Conservation (phyloP, 2,797 vertebrate species). For the Chelon auratus region DNA sequence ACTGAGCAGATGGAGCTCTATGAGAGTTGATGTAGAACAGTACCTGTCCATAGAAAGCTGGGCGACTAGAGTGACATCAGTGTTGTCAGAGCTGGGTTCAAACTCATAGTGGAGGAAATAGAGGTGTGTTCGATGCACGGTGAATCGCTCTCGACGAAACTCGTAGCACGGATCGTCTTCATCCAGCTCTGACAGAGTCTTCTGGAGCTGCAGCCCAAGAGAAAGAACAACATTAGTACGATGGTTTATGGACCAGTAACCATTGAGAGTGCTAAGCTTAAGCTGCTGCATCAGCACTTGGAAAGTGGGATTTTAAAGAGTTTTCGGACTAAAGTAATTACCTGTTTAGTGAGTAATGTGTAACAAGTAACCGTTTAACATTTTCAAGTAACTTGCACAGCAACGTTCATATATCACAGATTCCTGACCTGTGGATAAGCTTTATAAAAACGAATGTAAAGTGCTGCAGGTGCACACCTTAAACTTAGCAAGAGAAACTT, state of each 20-base stretch:
- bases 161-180: slow-evolving; percentile 98
- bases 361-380: no score
- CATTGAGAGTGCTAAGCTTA: not conserved
- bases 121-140: slow-evolving; percentile 95
- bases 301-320: no score
- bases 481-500: no score
- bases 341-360: no score
- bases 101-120: slow-evolving; percentile 98
- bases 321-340: no score
- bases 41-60: slow-evolving; percentile 99
- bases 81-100: slow-evolving; percentile 87
- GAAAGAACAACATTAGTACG: not conserved
- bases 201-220: slow-evolving; percentile 89
- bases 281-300: no score
- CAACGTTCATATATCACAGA: no score
- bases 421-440: no score
- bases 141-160: slow-evolving; percentile 96
- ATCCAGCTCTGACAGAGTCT: slow-evolving; percentile 94
- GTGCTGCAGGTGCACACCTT: no score
- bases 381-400: no score
- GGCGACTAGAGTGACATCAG: slow-evolving; percentile 95
- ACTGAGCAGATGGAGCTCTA: not conserved
- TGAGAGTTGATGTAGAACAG: not conserved
- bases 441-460: no score
- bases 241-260: not conserved